These are phyloP conservation scores for Schizopygopsis pylzovi DNA, from an alignment of 2,797 vertebrate species.

Conservation along the genomic window DNA sequence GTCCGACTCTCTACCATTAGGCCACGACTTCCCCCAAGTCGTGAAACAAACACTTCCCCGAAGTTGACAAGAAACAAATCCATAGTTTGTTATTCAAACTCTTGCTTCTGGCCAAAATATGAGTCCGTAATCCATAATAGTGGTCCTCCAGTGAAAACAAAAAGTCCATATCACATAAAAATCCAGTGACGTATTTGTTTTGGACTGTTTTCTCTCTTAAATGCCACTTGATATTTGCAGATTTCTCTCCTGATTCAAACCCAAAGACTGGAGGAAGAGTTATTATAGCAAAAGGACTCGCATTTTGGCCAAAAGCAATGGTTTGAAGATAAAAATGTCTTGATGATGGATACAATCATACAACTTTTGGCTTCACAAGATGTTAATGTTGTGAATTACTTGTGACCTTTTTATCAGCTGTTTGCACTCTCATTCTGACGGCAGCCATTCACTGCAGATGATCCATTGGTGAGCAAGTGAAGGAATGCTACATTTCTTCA, in stretches of 20 bases:
- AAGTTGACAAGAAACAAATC: neutral
- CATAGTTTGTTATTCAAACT: neutral
- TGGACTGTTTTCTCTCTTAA: too few relatives aligned
- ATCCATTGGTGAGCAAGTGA: neutral
- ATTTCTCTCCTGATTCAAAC: too few relatives aligned
- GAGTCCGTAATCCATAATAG: neutral
- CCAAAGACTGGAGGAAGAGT: neutral
- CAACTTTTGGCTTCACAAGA: neutral
- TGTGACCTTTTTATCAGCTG: neutral
- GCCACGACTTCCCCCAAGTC: too few relatives aligned
- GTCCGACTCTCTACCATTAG: too few relatives aligned
- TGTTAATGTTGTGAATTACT: neutral
- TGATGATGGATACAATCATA: neutral
- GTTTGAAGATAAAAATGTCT: neutral
- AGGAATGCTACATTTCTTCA: neutral
- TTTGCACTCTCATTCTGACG: neutral
- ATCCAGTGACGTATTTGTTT: too few relatives aligned
- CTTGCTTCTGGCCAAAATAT: neutral
- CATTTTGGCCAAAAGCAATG: neutral
- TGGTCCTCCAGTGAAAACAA: too few relatives aligned
- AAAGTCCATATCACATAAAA: too few relatives aligned
- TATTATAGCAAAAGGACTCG: neutral
- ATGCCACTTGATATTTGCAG: too few relatives aligned
- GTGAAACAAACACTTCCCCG: too few relatives aligned
- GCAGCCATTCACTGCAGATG: neutral